Evolutionary conservation across 2,113 vertebrate genomes (phyloP).

Genomic region (Sciurus niger): DNA sequence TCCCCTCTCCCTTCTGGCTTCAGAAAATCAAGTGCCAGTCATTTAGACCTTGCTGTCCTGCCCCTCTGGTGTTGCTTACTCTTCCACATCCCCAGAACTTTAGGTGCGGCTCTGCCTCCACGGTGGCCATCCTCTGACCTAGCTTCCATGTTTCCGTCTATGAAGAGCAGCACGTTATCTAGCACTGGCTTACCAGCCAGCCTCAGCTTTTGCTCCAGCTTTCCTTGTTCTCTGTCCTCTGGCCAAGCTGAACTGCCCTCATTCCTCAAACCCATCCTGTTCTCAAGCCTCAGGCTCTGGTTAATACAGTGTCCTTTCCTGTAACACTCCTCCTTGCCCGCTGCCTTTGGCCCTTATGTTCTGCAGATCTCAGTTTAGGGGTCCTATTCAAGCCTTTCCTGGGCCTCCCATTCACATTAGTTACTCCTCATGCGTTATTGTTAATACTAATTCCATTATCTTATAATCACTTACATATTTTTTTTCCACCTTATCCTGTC

Average conservation of each 20-base stretch:
- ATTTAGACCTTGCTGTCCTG: not conserved
- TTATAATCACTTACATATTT: not conserved
- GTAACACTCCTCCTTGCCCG: too few relatives aligned
- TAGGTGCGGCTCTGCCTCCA: not conserved
- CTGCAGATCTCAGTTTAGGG: not conserved
- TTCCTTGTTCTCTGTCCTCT: not conserved
- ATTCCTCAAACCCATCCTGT: not conserved
- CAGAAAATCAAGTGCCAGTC: not conserved
- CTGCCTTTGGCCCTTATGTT: not conserved
- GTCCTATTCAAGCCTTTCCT: not conserved
- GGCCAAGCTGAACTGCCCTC: not conserved
- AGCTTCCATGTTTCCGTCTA: not conserved
- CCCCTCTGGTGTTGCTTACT: not conserved
- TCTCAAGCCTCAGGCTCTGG: not conserved
- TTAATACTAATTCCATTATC: not conserved
- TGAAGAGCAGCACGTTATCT: too few relatives aligned
- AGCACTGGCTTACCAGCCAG: not conserved
- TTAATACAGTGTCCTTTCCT: not conserved
- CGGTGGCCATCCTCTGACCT: not conserved
- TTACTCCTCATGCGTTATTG: not conserved
- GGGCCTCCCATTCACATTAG: not conserved
- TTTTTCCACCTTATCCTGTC: not conserved
- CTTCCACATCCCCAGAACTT: not conserved
- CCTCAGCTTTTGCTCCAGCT: not conserved
- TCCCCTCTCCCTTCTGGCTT: not conserved